Percentiles rank a stretch among this genome's conserved stretches.
Conservation (phyloP, 2,888 invertebrate species). For the Drosophila mimica region DNA sequence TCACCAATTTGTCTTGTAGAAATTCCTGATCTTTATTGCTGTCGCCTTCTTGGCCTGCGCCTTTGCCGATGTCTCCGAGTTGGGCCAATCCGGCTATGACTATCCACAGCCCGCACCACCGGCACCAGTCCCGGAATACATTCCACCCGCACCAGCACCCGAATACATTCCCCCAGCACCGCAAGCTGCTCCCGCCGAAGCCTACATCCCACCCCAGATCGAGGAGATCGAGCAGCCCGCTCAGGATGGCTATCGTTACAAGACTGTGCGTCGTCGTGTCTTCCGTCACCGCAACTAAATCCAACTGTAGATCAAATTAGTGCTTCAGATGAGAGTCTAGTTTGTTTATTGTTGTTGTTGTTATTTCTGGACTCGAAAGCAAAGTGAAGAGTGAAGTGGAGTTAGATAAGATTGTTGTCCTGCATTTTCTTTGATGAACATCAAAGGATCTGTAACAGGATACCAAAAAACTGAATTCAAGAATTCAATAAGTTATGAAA, state of each 20-base stretch:
- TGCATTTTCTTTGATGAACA: constrained; percentile 58
- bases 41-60: constrained; percentile 77
- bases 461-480: constrained; percentile 1
- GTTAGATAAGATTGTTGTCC: constrained; percentile 33
- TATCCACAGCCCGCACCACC: constrained; percentile 60
- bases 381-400: constrained; percentile 37
- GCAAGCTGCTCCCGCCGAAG: constrained; percentile 36
- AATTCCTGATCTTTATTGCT: constrained; percentile 71
- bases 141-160: constrained; percentile 53
- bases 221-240: constrained; percentile 70
- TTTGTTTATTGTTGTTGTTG: constrained; percentile 63
- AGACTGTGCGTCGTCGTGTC: constrained; percentile 70
- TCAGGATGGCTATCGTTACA: constrained; percentile 68
- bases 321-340: constrained; percentile 33
- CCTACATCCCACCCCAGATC: constrained; percentile 53
- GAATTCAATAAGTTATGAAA: neutral
- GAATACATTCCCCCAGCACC: constrained; percentile 67
- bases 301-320: neutral
- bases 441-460: constrained; percentile 66
- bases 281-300: constrained; percentile 67
- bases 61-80: constrained; percentile 70
- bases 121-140: constrained; percentile 62
- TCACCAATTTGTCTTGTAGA: constrained; percentile 31
- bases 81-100: constrained; percentile 65
- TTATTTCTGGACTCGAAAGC: constrained; percentile 45